Percentiles rank a stretch among this genome's conserved stretches.
Conservation (phyloP, 2,888 invertebrate species). For the Alitta virens region DNA sequence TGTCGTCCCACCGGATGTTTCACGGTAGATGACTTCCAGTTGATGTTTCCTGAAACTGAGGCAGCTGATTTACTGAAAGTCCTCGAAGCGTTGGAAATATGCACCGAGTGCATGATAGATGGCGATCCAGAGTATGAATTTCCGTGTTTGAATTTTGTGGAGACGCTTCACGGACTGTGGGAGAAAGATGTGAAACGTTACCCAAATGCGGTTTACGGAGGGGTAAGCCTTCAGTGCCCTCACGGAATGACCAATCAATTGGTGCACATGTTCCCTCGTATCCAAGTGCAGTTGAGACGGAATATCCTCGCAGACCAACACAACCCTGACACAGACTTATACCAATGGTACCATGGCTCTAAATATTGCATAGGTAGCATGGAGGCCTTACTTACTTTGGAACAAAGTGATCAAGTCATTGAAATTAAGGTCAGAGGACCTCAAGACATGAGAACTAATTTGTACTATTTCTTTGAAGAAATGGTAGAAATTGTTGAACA, state of each 20-base stretch:
- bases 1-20: constrained; percentile 65
- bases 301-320: constrained; percentile 48
- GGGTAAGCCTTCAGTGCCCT: constrained; percentile 60
- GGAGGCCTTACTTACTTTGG: constrained; percentile 67
- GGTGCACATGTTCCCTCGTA: constrained; percentile 69
- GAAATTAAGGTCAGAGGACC: constrained; percentile 71
- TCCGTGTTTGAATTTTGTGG: constrained; percentile 68
- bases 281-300: constrained; percentile 66
- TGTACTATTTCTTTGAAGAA: constrained; percentile 71
- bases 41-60: constrained; percentile 70
- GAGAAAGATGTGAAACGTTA: constrained; percentile 58
- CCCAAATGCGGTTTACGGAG: constrained; percentile 63
- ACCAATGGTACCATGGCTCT: constrained; percentile 73
- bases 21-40: constrained; percentile 71
- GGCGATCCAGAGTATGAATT: constrained; percentile 75
- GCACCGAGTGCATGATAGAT: constrained; percentile 70
- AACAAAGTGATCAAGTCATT: constrained; percentile 59
- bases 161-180: constrained; percentile 70
- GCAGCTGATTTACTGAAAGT: constrained; percentile 68
- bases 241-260: constrained; percentile 62
- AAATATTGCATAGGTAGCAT: constrained; percentile 69
- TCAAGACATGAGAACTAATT: constrained; percentile 50
- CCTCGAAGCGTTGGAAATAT: constrained; percentile 70
- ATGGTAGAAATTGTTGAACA: constrained; percentile 66
- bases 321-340: constrained; percentile 66